A percentile compares a stretch with the other conserved stretches of the same genome.
phyloP scores from a whole-genome alignment of 2,113 vertebrate species.

The Megalops atlanticus region DNA sequence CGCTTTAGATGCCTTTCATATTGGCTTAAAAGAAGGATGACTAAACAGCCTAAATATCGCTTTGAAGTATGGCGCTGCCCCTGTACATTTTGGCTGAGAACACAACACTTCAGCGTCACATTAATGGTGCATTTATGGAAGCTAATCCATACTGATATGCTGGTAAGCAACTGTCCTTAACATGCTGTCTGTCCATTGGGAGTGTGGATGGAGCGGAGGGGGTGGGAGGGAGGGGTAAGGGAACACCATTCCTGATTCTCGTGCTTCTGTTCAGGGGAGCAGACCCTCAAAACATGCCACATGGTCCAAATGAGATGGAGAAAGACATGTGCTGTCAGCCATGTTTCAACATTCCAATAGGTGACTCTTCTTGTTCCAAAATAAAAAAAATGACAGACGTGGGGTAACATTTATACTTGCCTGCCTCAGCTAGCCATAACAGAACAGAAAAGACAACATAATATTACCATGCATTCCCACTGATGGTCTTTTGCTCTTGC shows the following conservation, averaged over 20 bases:
- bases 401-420: slow-evolving; percentile 72
- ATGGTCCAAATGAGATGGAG: slow-evolving; percentile 40
- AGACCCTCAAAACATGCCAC: slow-evolving; percentile 59
- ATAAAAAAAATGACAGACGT: slow-evolving; percentile 17
- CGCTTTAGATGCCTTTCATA: neutral
- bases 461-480: slow-evolving; percentile 46
- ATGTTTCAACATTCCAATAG: slow-evolving; percentile 45
- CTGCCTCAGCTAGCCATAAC: slow-evolving; percentile 76
- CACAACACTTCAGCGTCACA: neutral
- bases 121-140: neutral
- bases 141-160: too few relatives aligned
- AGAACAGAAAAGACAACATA: slow-evolving; percentile 56
- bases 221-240: slow-evolving; percentile 8
- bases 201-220: neutral
- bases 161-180: too few relatives aligned
- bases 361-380: slow-evolving; percentile 35
- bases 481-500: slow-evolving; percentile 10
- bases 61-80: neutral
- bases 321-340: slow-evolving; percentile 29
- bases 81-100: neutral
- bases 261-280: slow-evolving; percentile 2
- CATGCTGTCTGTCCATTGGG: neutral
- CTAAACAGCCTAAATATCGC: neutral
- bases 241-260: slow-evolving; percentile 7
- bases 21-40: neutral